Conservation (phyloP, 2,888 invertebrate genomes). For the Amphipoea oculea region DNA sequence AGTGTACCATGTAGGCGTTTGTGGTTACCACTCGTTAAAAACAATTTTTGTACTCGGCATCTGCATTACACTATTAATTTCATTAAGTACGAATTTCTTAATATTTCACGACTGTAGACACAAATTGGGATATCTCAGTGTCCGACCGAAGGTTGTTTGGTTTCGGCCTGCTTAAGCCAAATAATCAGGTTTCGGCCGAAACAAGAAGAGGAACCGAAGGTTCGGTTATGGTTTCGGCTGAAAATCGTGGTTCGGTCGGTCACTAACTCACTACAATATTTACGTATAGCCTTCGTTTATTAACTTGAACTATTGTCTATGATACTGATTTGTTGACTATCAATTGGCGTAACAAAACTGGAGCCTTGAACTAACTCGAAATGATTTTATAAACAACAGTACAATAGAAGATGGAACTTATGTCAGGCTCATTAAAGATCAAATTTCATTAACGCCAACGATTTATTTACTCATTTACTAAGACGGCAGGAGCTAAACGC, state of each 20-base stretch:
- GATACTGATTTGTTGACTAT: slow-evolving; percentile 54
- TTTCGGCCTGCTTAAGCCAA: not conserved
- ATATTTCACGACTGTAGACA: slow-evolving; percentile 45
- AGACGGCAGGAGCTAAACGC: slow-evolving; percentile 50
- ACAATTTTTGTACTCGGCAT: slow-evolving; percentile 58
- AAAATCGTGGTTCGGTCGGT: not conserved
- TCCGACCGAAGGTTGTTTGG: not conserved
- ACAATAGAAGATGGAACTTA: slow-evolving; percentile 22
- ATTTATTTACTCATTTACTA: slow-evolving; percentile 14
- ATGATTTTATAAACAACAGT: slow-evolving; percentile 11
- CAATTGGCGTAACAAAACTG: slow-evolving; percentile 37
- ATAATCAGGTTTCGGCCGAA: not conserved
- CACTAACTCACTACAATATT: slow-evolving; percentile 34
- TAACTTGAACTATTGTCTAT: slow-evolving; percentile 37
- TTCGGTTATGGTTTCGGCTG: not conserved
- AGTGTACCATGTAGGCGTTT: slow-evolving; percentile 47
- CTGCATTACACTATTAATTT: slow-evolving; percentile 56
- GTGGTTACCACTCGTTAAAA: slow-evolving; percentile 42
- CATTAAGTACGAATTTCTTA: slow-evolving; percentile 63
- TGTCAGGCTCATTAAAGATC: slow-evolving; percentile 10
- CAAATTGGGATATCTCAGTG: slow-evolving; percentile 34
- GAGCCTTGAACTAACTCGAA: slow-evolving; percentile 14
- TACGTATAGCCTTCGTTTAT: slow-evolving; percentile 37
- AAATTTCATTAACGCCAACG: slow-evolving; percentile 33
- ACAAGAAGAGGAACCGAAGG: not conserved